These are phyloP conservation scores for Sinelater perroti DNA, from an alignment of 2,888 invertebrate species.

Conservation along the genomic window DNA sequence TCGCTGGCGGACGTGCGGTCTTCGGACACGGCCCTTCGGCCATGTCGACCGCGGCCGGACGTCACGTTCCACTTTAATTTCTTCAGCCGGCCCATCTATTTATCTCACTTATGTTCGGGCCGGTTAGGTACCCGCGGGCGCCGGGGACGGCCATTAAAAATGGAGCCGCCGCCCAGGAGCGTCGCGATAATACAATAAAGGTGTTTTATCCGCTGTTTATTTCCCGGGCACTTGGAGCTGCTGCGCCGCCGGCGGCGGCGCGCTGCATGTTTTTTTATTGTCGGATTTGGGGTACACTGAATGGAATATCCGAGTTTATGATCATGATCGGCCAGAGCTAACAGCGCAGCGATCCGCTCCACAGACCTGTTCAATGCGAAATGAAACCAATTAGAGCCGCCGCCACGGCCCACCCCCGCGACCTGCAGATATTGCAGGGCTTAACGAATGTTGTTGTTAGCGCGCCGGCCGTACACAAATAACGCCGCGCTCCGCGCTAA, in stretches of 20 bases:
- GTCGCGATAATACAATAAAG: constrained; percentile 48
- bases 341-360: constrained; percentile 36
- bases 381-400: constrained; percentile 52
- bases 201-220: constrained; percentile 48
- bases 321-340: constrained; percentile 39
- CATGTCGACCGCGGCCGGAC: constrained; percentile 58
- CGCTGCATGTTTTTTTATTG: constrained; percentile 40
- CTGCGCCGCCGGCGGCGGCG: no score
- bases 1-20: constrained; percentile 59
- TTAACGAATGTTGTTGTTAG: constrained; percentile 40
- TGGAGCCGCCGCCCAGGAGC: constrained; percentile 46
- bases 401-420: constrained; percentile 40
- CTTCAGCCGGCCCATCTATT: constrained; percentile 53
- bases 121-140: constrained; percentile 50
- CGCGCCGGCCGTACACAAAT: constrained; percentile 39
- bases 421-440: constrained; percentile 38
- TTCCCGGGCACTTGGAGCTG: constrained; percentile 38
- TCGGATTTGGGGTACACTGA: constrained; percentile 39
- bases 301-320: constrained; percentile 42
- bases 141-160: constrained; percentile 50
- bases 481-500: constrained; percentile 41
- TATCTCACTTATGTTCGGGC: constrained; percentile 59
- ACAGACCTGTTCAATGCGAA: constrained; percentile 51
- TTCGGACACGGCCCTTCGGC: constrained; percentile 49
- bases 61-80: constrained; percentile 64